Conservation (phyloP, 2,888 invertebrate species). For the Drosophila birchii region DNA sequence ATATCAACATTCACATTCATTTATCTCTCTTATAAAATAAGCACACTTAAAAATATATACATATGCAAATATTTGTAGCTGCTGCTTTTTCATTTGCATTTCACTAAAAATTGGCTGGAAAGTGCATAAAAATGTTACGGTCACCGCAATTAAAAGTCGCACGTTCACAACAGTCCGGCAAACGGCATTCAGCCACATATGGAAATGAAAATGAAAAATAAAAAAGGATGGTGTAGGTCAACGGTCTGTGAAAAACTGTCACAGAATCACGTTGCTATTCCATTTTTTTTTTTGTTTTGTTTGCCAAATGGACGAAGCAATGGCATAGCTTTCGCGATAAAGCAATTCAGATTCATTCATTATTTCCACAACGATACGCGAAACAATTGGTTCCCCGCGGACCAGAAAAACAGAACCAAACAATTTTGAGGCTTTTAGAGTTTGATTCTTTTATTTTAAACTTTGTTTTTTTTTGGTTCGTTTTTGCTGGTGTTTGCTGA, state of each 20-base stretch:
- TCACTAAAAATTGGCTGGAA: slow-evolving; percentile 1
- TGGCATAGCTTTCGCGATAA: slow-evolving; percentile 9
- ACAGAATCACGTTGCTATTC: slow-evolving; percentile 52
- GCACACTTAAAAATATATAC: neutral
- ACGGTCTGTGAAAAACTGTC: slow-evolving; percentile 51
- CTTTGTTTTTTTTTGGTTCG: slow-evolving; percentile 21
- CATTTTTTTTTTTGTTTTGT: slow-evolving; percentile 53
- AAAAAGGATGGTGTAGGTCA: slow-evolving; percentile 8
- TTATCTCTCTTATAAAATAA: neutral
- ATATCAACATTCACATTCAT: neutral
- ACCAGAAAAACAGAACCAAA: slow-evolving; percentile 35
- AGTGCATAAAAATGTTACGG: slow-evolving; percentile 22
- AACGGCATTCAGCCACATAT: slow-evolving; percentile 1
- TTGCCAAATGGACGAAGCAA: slow-evolving; percentile 42
- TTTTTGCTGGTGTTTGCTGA: slow-evolving; percentile 13
- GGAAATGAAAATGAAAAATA: slow-evolving; percentile 7
- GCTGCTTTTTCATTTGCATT: slow-evolving; percentile 9
- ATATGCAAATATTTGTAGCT: slow-evolving; percentile 1
- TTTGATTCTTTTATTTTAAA: slow-evolving; percentile 37
- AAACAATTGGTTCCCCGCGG: slow-evolving; percentile 36
- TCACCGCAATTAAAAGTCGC: slow-evolving; percentile 29
- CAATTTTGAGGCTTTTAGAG: slow-evolving; percentile 56
- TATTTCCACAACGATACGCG: slow-evolving; percentile 66
- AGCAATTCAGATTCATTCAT: slow-evolving; percentile 61
- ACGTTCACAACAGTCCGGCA: neutral